phyloP scores from a whole-genome alignment of 2,113 vertebrate species.

The Zosterops japonicus region DNA sequence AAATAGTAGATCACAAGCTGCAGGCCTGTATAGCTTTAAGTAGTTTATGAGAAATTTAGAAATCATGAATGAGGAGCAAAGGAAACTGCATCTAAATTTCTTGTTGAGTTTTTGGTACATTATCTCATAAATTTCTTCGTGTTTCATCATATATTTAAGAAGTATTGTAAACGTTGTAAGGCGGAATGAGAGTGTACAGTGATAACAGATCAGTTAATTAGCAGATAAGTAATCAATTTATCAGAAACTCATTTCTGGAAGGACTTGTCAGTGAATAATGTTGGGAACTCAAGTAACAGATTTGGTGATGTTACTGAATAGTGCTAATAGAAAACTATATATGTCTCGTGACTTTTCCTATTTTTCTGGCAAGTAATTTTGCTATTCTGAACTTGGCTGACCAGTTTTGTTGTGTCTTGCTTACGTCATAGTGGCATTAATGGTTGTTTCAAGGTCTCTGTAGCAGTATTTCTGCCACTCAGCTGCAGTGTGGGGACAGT shows the following conservation, averaged over 20 bases:
- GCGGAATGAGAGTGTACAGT: neutral
- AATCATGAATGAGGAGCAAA: neutral
- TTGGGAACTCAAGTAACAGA: neutral
- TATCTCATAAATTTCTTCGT: neutral
- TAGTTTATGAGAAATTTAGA: neutral
- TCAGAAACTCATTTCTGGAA: neutral
- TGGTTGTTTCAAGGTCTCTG: neutral
- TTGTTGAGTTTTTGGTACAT: neutral
- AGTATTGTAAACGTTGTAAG: neutral
- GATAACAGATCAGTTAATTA: neutral
- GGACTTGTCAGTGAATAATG: neutral
- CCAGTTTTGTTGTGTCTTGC: neutral
- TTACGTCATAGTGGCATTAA: rapidly evolving
- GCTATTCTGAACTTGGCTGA: neutral
- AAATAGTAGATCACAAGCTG: neutral
- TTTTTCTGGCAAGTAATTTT: neutral
- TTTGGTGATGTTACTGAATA: neutral
- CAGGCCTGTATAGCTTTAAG: neutral
- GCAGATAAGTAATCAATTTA: neutral
- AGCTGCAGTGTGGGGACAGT: neutral
- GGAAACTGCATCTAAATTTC: neutral
- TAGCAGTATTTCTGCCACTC: neutral
- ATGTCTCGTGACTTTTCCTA: neutral
- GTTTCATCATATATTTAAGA: neutral
- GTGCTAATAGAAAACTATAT: neutral